Percentiles rank a stretch among this genome's conserved stretches.
These are phyloP conservation scores for Biston stratarius DNA, from an alignment of 2,888 invertebrate species.

Conservation along the genomic window DNA sequence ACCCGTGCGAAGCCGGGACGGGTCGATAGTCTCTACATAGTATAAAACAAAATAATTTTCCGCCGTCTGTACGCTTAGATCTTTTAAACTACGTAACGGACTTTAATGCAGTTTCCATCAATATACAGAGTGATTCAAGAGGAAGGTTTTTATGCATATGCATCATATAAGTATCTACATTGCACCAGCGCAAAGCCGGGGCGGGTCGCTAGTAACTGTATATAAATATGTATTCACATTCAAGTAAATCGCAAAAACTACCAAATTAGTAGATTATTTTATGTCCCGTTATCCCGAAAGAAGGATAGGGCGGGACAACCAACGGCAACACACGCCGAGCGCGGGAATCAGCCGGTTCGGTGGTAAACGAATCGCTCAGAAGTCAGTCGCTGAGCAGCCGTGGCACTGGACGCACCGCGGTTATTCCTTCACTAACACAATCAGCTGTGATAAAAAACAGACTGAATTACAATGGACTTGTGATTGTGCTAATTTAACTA, in stretches of 20 bases:
- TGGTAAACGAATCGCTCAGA: background rate
- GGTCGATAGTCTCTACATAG: too few relatives aligned
- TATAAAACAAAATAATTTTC: too few relatives aligned
- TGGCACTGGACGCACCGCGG: slow-evolving; percentile 13
- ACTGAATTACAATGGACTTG: slow-evolving; percentile 65
- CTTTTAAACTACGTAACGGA: too few relatives aligned
- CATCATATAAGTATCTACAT: too few relatives aligned
- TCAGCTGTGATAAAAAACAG: slow-evolving; percentile 47
- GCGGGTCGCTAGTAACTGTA: too few relatives aligned
- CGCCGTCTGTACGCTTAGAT: too few relatives aligned
- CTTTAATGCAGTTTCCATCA: too few relatives aligned
- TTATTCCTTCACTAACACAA: background rate
- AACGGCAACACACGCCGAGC: slow-evolving; percentile 41
- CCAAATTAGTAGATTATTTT: slow-evolving; percentile 60
- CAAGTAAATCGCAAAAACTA: slow-evolving; percentile 45
- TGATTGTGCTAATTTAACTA: slow-evolving; percentile 58
- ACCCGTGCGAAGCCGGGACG: too few relatives aligned
- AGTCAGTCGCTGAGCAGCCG: slow-evolving; percentile 41
- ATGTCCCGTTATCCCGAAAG: slow-evolving; percentile 49
- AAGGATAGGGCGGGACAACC: slow-evolving; percentile 52
- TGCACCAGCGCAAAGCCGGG: too few relatives aligned
- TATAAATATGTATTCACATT: too few relatives aligned
- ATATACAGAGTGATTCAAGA: too few relatives aligned
- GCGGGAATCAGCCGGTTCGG: slow-evolving; percentile 25
- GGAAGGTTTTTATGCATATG: too few relatives aligned